These are phyloP conservation scores for Acrocephalus kingi DNA, from an alignment of 2,113 vertebrate species.

Conservation along the genomic window DNA sequence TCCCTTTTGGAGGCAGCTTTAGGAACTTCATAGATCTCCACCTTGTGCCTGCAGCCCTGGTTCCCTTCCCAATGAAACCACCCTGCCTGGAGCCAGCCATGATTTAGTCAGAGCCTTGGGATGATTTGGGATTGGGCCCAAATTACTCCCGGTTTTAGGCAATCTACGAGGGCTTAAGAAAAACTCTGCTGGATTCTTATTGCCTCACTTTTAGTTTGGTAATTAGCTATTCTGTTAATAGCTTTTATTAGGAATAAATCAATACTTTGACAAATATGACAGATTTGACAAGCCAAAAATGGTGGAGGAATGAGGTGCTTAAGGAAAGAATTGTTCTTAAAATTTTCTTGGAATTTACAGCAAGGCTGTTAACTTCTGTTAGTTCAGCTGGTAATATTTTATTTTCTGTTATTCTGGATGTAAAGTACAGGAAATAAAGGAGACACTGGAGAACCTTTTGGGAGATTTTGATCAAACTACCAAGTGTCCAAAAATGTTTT, in stretches of 20 bases:
- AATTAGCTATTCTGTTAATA: background rate
- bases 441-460: slow-evolving; percentile 27
- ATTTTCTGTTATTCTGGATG: background rate
- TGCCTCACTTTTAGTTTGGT: background rate
- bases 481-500: slow-evolving; percentile 29
- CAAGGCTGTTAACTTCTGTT: background rate
- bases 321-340: background rate
- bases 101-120: background rate
- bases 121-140: background rate
- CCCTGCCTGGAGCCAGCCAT: background rate
- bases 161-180: background rate
- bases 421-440: slow-evolving; percentile 24
- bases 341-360: background rate
- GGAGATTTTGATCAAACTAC: slow-evolving; percentile 23
- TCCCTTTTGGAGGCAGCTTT: background rate
- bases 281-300: background rate
- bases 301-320: background rate
- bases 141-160: background rate
- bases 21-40: background rate
- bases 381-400: background rate
- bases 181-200: background rate
- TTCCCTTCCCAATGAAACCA: background rate
- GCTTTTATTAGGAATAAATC: background rate
- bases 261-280: background rate
- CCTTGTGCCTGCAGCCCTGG: background rate